These are phyloP conservation scores for Lithodes maja DNA, from an alignment of 2,888 invertebrate genomes.

Conservation along the genomic window DNA sequence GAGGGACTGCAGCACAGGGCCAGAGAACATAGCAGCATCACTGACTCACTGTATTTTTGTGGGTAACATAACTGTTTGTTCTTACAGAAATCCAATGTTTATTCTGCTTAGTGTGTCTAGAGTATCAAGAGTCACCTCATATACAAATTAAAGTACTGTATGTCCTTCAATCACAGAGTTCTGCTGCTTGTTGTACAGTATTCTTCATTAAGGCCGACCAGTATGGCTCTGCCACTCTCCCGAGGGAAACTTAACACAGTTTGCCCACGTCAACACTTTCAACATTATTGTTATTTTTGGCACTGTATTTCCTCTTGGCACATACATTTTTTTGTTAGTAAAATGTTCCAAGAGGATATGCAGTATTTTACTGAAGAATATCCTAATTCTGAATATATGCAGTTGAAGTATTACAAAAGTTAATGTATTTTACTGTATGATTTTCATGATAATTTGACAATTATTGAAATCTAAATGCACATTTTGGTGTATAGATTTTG, in stretches of 20 bases:
- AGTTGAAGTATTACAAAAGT: not conserved
- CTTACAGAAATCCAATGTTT: slow-evolving; percentile 24
- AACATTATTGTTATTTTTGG: not conserved
- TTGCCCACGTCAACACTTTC: not conserved
- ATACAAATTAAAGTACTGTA: slow-evolving; percentile 39
- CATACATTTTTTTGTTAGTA: slow-evolving; percentile 1
- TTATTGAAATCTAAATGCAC: not conserved
- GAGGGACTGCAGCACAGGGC: slow-evolving; percentile 64
- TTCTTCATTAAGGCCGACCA: not conserved
- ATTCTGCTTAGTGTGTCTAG: slow-evolving; percentile 31
- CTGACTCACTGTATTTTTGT: slow-evolving; percentile 57
- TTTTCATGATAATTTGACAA: not conserved
- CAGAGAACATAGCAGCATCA: slow-evolving; percentile 56
- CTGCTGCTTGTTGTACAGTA: not conserved
- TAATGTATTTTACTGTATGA: not conserved
- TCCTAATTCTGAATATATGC: not conserved
- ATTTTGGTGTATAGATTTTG: not conserved
- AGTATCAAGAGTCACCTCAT: slow-evolving; percentile 30
- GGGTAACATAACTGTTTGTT: slow-evolving; percentile 44
- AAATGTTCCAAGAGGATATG: not conserved
- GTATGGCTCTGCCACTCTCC: not conserved
- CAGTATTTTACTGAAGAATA: not conserved
- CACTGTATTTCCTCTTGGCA: slow-evolving; percentile 1
- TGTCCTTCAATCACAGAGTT: slow-evolving; percentile 20
- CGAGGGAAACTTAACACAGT: not conserved